Percentiles rank a stretch among this genome's conserved stretches.
phyloP scores from a whole-genome alignment of 2,113 vertebrate species.

The Brienomyrus longianalis region DNA sequence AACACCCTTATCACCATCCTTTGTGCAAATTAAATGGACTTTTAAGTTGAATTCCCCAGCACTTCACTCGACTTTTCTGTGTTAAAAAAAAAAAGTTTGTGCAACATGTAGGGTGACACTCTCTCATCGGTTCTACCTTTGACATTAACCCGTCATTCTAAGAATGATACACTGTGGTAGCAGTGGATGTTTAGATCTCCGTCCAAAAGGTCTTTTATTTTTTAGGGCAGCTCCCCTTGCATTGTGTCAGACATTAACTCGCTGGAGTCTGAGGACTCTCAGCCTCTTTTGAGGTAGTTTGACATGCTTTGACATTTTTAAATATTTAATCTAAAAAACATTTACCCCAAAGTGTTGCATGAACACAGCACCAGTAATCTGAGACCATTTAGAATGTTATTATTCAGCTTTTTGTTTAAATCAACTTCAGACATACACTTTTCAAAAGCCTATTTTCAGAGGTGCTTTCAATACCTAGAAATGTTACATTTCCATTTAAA shows the following conservation, averaged over 20 bases:
- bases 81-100: not conserved
- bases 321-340: too few species aligned
- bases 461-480: not conserved
- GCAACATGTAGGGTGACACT: not conserved
- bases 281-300: too few species aligned
- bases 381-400: too few species aligned
- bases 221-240: not conserved
- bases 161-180: not conserved
- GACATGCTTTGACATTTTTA: too few species aligned
- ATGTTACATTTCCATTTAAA: not conserved
- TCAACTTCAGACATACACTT: too few species aligned
- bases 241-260: not conserved
- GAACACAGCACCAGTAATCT: too few species aligned
- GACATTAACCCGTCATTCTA: not conserved
- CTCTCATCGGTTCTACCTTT: not conserved
- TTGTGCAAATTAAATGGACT: not conserved
- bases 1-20: not conserved
- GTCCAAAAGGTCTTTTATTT: not conserved
- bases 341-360: too few species aligned
- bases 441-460: too few species aligned
- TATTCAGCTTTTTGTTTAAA: too few species aligned
- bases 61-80: not conserved
- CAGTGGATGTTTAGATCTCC: not conserved
- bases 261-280: too few species aligned
- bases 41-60: not conserved